A percentile compares a stretch with the other conserved stretches of the same genome.
Conservation (phyloP, 2,797 vertebrate genomes). For the Neopelma chrysocephalum region DNA sequence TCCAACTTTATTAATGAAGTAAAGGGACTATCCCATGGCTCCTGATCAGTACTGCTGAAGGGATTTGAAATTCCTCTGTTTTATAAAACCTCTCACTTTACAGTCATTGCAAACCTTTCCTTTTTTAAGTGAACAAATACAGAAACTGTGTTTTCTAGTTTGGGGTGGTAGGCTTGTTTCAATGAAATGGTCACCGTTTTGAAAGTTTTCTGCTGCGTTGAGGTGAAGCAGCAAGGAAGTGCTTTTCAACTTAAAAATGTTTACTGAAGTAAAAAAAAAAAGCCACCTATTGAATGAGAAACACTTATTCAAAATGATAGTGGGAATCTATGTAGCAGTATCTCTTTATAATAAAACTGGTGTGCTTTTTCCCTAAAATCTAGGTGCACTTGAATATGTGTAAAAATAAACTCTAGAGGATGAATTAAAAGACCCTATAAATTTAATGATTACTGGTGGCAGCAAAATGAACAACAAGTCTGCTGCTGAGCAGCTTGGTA, state of each 20-base stretch:
- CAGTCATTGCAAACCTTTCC: not conserved
- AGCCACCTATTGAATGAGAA: not conserved
- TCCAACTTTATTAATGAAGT: not conserved
- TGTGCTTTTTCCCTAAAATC: not conserved
- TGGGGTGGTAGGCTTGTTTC: not conserved
- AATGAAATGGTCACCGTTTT: not conserved
- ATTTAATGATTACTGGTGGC: not conserved
- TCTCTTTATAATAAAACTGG: not conserved
- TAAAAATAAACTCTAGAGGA: not conserved
- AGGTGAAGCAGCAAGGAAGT: not conserved
- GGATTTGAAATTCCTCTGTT: not conserved
- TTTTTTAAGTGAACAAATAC: not conserved
- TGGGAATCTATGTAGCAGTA: not conserved
- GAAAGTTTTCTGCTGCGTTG: not conserved
- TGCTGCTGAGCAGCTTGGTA: not conserved
- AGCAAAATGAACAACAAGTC: not conserved
- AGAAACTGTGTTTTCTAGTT: not conserved
- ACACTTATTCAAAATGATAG: not conserved
- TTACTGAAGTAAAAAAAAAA: not conserved
- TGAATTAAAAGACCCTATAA: not conserved
- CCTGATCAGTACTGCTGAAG: not conserved
- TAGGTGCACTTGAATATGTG: not conserved
- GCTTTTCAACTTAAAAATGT: not conserved
- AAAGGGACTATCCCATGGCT: not conserved
- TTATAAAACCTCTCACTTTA: not conserved